Evolutionary conservation across 2,113 vertebrate species (phyloP), one percentile per base, ranked within the genome.

Genomic region (Psammodynastes pulverulentus): DNA sequence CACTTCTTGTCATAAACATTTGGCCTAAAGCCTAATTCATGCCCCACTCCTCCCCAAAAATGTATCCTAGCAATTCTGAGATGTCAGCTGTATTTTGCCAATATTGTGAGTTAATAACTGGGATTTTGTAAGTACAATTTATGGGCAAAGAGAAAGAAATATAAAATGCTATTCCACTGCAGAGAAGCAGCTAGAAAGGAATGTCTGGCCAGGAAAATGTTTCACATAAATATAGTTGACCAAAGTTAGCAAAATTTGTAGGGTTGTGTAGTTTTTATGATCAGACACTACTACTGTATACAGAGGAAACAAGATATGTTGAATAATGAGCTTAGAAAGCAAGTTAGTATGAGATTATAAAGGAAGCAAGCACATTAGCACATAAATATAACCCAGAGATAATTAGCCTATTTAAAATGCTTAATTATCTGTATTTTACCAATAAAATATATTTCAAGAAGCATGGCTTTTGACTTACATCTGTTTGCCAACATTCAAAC

Each of bases 401-500:
- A 88, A 92, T 88, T 89, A 93, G 3, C 48, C 5, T 29, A 4
- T 21, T 92, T 90, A 88, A 15, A 93, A 89, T 52, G 0, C 17
- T 91, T 90, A 87, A 87, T 34, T 1, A 39, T 7, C 79, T 90
- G 51, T 93, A 19, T 72, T 93, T 87, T 85, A 86, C 1, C 43
- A 88, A 91, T 84, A 92, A 93, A 90, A 12, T 2, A 90, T 88
- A 0, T 79, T n/a, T 79, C 0, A n/a, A 93, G 39, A 17, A 62
- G 58, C 21, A 88, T 1, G 43, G 23, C 19, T 92, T 92, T 93
- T 90, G n/a, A 26, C 56, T 85, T 23, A 92, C 79, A 93, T 52
- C 87, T 1, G 29, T 6, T 0, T 0, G 12, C 56, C 15, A 3
- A 1, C 12, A 87, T n/a, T 53, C 93, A 1, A 86, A 67, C 52